A percentile compares a stretch with the other conserved stretches of the same genome.
Evolutionary conservation across 2,113 vertebrate genomes (phyloP).

Genomic region (Ursus arctos): DNA sequence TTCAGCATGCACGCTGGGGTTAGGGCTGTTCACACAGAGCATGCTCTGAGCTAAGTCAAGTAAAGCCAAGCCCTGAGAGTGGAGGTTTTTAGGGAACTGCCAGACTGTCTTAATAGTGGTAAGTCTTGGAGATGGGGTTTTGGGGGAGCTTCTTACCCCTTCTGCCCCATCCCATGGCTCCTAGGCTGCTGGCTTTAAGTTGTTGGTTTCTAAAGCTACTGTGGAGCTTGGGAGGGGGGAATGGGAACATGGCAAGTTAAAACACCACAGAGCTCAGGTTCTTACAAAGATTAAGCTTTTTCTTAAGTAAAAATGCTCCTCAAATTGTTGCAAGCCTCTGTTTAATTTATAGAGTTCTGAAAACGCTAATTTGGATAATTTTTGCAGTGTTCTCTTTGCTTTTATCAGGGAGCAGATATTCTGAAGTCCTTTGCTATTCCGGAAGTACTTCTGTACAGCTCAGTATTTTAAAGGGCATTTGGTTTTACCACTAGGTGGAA

Average conservation of each 20-base stretch:
- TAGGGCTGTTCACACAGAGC: neutral
- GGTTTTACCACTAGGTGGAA: conserved; percentile 86
- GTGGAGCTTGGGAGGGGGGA: neutral
- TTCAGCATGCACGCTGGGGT: neutral
- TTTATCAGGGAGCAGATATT: neutral
- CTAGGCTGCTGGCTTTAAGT: neutral
- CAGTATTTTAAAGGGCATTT: neutral
- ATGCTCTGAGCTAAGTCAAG: neutral
- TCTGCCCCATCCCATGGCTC: neutral
- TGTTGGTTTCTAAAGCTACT: neutral
- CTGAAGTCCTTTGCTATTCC: neutral
- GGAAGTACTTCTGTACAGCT: neutral
- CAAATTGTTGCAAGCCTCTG: neutral
- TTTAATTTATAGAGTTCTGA: neutral
- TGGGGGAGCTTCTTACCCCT: neutral
- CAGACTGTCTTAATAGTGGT: neutral
- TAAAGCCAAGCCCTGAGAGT: neutral
- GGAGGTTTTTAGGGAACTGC: neutral
- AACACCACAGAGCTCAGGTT: neutral
- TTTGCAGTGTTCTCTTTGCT: neutral
- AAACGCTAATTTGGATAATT: neutral
- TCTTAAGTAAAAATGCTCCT: neutral
- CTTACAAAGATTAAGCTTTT: conserved; percentile 9
- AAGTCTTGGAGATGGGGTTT: neutral
- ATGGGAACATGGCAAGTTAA: neutral